Evolutionary conservation across 2,888 invertebrate species (phyloP).

Genomic region (Drosophila mimica): DNA sequence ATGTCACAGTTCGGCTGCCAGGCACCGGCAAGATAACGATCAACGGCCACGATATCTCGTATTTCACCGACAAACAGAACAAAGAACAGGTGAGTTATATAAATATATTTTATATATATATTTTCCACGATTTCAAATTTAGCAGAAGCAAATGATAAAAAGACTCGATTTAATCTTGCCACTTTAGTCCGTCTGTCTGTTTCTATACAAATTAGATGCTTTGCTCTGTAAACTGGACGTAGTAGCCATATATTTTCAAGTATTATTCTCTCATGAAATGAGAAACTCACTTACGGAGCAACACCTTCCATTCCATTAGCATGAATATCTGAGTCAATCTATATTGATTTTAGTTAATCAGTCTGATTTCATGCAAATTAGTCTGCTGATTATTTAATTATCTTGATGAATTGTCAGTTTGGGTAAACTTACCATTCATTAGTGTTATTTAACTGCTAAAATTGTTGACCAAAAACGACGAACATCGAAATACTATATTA

Average conservation of each 20-base stretch:
- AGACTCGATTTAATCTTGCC: neutral
- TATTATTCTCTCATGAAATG: neutral
- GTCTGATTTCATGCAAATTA: neutral
- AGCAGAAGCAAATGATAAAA: neutral
- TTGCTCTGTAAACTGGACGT: neutral
- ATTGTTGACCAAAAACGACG: neutral
- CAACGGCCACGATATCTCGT: slow-evolving; percentile 91
- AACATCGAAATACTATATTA: neutral
- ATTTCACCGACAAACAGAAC: slow-evolving; percentile 90
- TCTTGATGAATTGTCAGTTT: neutral
- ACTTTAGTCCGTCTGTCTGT: no score
- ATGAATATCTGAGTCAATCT: neutral
- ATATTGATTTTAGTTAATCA: neutral
- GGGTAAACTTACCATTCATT: neutral
- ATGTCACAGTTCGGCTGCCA: slow-evolving; percentile 92
- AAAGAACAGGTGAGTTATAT: slow-evolving; percentile 90
- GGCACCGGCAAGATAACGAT: slow-evolving; percentile 94
- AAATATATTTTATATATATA: no score
- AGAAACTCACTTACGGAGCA: neutral
- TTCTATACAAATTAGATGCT: neutral
- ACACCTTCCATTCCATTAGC: neutral
- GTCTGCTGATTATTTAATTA: neutral
- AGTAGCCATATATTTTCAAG: neutral
- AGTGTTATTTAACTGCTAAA: neutral
- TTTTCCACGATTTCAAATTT: neutral